Conservation (phyloP, 2,113 vertebrate genomes). For the Tupaia chinensis region DNA sequence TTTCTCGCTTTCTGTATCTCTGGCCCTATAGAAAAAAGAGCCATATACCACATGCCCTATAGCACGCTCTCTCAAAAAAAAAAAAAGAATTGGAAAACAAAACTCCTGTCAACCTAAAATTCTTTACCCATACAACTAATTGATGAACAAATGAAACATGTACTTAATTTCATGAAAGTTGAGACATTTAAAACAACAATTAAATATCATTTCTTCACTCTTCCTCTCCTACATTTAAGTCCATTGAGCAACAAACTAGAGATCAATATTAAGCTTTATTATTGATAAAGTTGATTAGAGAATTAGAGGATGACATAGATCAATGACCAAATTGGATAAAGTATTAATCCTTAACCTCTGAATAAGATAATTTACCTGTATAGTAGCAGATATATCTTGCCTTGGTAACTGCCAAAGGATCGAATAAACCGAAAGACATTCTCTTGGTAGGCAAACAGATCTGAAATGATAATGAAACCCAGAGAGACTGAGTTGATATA, state of each 20-base stretch:
- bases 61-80: too few relatives aligned
- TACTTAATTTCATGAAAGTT: slow-evolving; percentile 30
- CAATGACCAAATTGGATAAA: neutral
- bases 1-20: too few relatives aligned
- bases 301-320: neutral
- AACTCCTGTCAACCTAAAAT: neutral
- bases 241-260: neutral
- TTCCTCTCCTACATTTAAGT: slow-evolving; percentile 22
- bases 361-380: neutral
- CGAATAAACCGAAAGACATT: neutral
- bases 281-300: neutral
- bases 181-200: neutral
- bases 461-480: neutral
- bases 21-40: too few relatives aligned
- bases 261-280: slow-evolving; percentile 7
- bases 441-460: neutral
- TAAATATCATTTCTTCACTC: neutral
- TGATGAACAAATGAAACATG: neutral
- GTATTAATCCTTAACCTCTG: neutral
- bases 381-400: neutral
- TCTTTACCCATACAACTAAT: neutral
- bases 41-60: too few relatives aligned
- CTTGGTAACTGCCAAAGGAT: neutral
- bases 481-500: neutral
- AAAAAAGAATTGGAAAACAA: neutral